These are phyloP conservation scores for Ia io DNA, from an alignment of 2,113 vertebrate genomes.

Conservation along the genomic window DNA sequence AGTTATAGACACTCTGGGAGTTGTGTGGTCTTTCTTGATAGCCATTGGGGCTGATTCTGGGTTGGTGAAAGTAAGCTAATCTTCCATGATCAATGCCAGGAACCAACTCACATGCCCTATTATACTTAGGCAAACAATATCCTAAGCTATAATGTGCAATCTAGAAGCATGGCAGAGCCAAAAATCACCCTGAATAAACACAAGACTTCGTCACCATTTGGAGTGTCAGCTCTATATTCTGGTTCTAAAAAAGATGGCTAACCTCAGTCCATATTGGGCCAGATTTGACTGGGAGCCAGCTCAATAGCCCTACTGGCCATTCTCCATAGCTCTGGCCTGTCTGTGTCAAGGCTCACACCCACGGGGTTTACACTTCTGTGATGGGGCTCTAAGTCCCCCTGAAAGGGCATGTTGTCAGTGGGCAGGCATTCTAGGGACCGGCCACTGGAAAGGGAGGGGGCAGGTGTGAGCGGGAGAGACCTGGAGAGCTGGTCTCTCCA, in stretches of 20 bases:
- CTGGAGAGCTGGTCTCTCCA: background rate
- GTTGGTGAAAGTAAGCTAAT: conserved; percentile 64
- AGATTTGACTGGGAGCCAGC: background rate
- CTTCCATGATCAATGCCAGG: conserved; percentile 51
- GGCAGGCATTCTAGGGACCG: background rate
- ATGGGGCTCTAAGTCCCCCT: background rate
- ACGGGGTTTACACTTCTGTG: fast-evolving
- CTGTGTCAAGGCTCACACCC: background rate
- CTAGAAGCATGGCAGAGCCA: conserved; percentile 17
- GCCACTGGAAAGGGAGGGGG: background rate
- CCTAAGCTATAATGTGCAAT: conserved; percentile 53
- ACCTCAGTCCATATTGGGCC: too few relatives aligned
- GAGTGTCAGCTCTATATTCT: background rate
- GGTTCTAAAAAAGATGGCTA: background rate
- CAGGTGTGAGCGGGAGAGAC: background rate
- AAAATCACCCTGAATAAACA: conserved; percentile 52
- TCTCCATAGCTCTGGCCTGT: background rate
- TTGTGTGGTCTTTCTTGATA: conserved; percentile 68
- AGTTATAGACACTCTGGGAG: conserved; percentile 68
- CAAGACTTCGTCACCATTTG: conserved; percentile 9
- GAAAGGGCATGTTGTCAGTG: background rate
- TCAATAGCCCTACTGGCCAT: background rate
- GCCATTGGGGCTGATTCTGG: conserved; percentile 36
- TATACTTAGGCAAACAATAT: conserved; percentile 70
- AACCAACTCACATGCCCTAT: conserved; percentile 56